A percentile compares a stretch with the other conserved stretches of the same genome.
phyloP scores from a whole-genome alignment of 2,797 vertebrate species.

The Muscicapa comitata region DNA sequence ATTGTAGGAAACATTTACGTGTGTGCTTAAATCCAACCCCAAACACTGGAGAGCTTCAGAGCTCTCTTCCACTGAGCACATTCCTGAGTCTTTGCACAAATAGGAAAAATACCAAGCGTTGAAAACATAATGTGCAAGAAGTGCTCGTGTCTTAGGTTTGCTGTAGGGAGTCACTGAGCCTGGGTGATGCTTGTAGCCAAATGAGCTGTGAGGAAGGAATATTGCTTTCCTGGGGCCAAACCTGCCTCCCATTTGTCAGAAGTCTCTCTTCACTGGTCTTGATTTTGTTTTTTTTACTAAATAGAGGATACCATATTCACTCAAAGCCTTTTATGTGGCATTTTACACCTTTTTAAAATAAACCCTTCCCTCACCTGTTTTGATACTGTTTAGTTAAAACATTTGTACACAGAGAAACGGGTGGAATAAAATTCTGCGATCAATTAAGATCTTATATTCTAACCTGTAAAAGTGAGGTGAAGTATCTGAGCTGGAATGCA shows the following conservation, averaged over 20 bases:
- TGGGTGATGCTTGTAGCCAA: background rate
- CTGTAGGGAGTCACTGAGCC: background rate
- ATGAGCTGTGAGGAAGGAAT: background rate
- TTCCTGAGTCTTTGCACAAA: constrained; percentile 34
- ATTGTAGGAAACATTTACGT: constrained; percentile 33
- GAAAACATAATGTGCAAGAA: background rate
- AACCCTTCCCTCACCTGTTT: background rate
- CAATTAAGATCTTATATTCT: background rate
- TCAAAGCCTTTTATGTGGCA: background rate
- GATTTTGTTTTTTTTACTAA: background rate
- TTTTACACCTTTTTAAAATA: background rate
- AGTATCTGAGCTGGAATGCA: constrained; percentile 55
- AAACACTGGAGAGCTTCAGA: constrained; percentile 7
- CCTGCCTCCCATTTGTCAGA: background rate
- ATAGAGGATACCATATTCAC: background rate
- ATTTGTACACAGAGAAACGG: background rate
- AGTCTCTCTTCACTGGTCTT: background rate
- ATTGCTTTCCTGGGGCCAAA: background rate
- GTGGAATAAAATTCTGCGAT: background rate
- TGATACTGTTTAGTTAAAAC: background rate
- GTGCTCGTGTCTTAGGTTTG: background rate
- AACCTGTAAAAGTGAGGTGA: constrained; percentile 22
- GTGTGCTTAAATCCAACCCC: background rate
- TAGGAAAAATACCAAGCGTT: background rate
- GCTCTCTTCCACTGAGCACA: background rate